Evolutionary conservation across 1,140 invertebrate genomes (phyloP), one percentile per base, ranked within the genome.

Genomic region (Eriocheir sinensis): DNA sequence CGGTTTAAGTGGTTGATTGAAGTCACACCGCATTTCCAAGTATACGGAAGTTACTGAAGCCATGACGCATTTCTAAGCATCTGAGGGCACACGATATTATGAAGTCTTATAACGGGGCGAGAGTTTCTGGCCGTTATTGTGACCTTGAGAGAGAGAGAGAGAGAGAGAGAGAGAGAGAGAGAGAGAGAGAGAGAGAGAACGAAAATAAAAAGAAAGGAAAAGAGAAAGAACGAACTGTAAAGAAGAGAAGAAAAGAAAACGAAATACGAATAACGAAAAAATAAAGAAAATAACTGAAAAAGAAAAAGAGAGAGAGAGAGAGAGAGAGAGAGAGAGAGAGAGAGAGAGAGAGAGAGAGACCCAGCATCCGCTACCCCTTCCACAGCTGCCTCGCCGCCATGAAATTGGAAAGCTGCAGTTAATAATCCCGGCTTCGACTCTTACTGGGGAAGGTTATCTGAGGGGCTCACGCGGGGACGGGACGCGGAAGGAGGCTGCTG

Each of bases 331-430:
- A 72, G 60, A 72, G 60, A 72, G 60, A 72, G 60, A 72, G 60
- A 72, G 60, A 72, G 60, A 72, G 60, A 72, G 60, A 72, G 60
- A 72, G 60, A 72, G 60, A 72, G 60, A 72, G 60, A 72, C 21
- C 27, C 21, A 8, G 60, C 48, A 53, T 12, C 48, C 12, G 21
- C 48, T 12, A 30, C 86, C 86, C 2, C 34, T 40, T n/a, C 40
- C 86, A 15, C 38, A 44, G 36, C 4, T 40, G 38, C 44, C 17
- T 41, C 34, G 17, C 38, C 27, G 34, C 86, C 86, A 41, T 88
- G 86, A 88, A 88, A 88, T 88, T 88, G 86, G 86, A 88, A 88
- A 34, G 86, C 86, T 40, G 9, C 21, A 30, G 44, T n/a, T 88
- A 44, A 88, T 88, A 88, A 88, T 88, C 86, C 86, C n/a, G 60